Evolutionary conservation across 2,888 invertebrate genomes (phyloP), one percentile per base, ranked within the genome.

Genomic region (Vesta saturnalis): DNA sequence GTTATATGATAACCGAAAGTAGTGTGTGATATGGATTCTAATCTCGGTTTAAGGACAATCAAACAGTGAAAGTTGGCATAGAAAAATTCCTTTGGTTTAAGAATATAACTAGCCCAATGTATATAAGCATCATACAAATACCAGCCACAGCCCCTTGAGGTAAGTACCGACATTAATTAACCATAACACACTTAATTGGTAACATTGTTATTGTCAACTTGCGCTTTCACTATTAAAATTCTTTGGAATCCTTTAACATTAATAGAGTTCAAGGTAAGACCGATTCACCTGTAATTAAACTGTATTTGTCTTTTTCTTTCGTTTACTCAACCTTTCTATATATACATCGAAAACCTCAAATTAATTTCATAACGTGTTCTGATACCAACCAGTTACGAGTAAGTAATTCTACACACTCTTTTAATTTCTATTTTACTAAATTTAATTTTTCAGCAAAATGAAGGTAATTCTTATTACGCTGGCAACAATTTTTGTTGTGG

Each of bases 401-500:
- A 47, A 19, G 52, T 52, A 49, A 39, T 3, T 39, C 39, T 1
- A n/a, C n/a, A n/a, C 39, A n/a, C 39, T 1, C n/a, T 39, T 39
- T 2, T 39, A 39, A 10, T 39, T 39, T 2, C 39, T 39, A n/a
- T 1, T n/a, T n/a, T 39, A n/a, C n/a, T 10, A n/a, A 39, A 49
- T 8, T 30, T 56, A 49, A 18, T 49, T 46, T 14, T 52, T 6
- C 19, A 54, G 16, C 8, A 58, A 15, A 21, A 65, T 65, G 65
- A 59, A 60, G 30, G n/a, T 55, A 12, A 43, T 30, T 30, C 12
- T 81, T 56, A 66, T 84, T 55, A 56, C 85, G 23, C 79, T 83
- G 55, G 77, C 79, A 72, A 82, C 82, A 59, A 78, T 88, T 67
- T 77, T 86, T 67, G 85, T 86, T 67, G 76, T 86, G 73, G 84